These are phyloP conservation scores for Danionella dracula DNA, from an alignment of 2,797 vertebrate species.

Conservation along the genomic window DNA sequence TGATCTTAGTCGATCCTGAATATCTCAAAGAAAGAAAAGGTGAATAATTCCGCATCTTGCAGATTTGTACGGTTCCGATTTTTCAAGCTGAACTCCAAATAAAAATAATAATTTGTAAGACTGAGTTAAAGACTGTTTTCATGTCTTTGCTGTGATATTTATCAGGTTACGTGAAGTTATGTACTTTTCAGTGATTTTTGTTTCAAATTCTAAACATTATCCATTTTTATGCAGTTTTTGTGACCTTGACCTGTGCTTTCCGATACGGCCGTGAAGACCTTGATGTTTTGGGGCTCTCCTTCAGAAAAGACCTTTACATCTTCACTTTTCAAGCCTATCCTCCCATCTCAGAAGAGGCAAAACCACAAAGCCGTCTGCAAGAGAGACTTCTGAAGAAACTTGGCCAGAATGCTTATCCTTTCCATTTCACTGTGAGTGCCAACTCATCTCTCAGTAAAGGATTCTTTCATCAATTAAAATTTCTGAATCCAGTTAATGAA, in stretches of 20 bases:
- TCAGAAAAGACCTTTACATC: slow-evolving; percentile 93
- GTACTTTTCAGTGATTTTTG: neutral
- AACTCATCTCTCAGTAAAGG: neutral
- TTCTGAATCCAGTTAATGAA: no score
- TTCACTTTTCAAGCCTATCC: slow-evolving; percentile 93
- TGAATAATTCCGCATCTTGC: slow-evolving; percentile 40
- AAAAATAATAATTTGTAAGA: no score
- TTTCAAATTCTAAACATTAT: neutral
- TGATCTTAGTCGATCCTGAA: slow-evolving; percentile 83
- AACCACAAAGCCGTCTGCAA: slow-evolving; percentile 87
- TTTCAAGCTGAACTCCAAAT: no score
- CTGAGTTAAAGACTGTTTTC: no score
- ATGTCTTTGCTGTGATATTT: no score
- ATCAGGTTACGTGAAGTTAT: no score
- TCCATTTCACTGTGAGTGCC: slow-evolving; percentile 75
- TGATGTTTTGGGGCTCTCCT: slow-evolving; percentile 91
- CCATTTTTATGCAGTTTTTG: slow-evolving; percentile 77
- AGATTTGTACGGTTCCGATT: neutral
- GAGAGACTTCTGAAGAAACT: slow-evolving; percentile 93
- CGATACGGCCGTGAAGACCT: slow-evolving; percentile 94
- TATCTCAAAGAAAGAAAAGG: slow-evolving; percentile 89
- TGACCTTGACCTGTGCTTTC: slow-evolving; percentile 93
- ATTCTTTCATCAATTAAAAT: no score
- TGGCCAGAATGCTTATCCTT: slow-evolving; percentile 90
- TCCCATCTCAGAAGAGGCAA: slow-evolving; percentile 82